phyloP scores from a whole-genome alignment of 2,888 invertebrate genomes.

The Calliopum simillimum region DNA sequence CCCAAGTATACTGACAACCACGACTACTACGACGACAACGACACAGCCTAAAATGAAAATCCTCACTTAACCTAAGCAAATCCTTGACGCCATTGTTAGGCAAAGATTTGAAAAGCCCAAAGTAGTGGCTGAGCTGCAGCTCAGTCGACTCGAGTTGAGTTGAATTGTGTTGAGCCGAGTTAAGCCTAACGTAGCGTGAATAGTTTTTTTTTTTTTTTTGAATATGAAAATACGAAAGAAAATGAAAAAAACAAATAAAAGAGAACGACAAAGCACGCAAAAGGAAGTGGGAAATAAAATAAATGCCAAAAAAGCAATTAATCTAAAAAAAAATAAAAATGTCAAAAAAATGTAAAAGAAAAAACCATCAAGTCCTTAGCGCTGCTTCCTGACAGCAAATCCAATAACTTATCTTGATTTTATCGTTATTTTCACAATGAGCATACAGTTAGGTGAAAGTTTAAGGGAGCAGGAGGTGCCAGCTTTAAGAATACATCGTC shows the following conservation, averaged over 20 bases:
- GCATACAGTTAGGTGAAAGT: slow-evolving; percentile 15
- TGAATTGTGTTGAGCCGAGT: no score
- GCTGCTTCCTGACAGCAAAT: slow-evolving; percentile 62
- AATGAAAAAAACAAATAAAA: not conserved
- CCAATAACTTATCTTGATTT: slow-evolving; percentile 66
- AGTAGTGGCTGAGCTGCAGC: slow-evolving; percentile 3
- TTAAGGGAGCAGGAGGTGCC: not conserved
- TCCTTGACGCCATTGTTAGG: slow-evolving; percentile 30
- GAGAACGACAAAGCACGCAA: not conserved
- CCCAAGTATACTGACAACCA: not conserved
- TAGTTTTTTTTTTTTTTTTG: not conserved
- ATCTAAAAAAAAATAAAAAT: slow-evolving; percentile 55
- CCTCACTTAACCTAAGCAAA: slow-evolving; percentile 32
- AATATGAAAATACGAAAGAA: not conserved
- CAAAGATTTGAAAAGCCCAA: slow-evolving; percentile 25
- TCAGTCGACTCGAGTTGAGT: not conserved
- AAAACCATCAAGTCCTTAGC: slow-evolving; percentile 53
- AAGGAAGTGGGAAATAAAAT: slow-evolving; percentile 9
- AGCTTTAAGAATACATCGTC: not conserved
- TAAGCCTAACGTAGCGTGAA: not conserved
- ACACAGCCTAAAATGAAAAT: slow-evolving; percentile 19
- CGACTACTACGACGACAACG: not conserved
- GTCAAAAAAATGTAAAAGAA: not conserved
- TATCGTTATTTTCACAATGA: slow-evolving; percentile 59
- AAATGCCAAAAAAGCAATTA: slow-evolving; percentile 59